Base-by-base conservation (phyloP, 2,797 vertebrate species). In the Cryptoblepharus egeriae region DNA sequence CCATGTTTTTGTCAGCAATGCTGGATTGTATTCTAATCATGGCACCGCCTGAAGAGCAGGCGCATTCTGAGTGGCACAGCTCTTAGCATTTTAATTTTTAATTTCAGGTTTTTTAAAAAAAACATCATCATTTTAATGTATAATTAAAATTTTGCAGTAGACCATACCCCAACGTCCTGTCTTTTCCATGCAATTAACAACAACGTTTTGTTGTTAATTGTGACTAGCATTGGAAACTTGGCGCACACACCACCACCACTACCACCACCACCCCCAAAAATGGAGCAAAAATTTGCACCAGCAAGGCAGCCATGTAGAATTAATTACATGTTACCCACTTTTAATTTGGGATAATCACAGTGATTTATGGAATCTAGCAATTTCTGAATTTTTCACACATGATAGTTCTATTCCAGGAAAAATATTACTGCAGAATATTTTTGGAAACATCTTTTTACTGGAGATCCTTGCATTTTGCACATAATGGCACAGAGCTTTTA, bases 271-370 rank as follows among this genome's bases (percentile, higher is more conserved):
- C 18, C 30, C 35, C 57, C 57, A 35, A 65, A 39, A 55, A 79
- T 18, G 42, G 45, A 37, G 32, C 39, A 57, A 42, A 75, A 81
- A 81, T 75, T 68, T 75, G 37, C 16, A 67, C 22, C 5, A 75
- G 22, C 71, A 79, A 49, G 37, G 22, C 52, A 42, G 61, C 42
- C 28, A 68, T 68, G 45, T 65, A 67, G 63, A 75, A 67, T 75
- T 81, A 81, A 75, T 81, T 81, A 55, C 60, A 67, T 57, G 28
- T 58, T 75, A 81, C 68, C 67, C 49, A 58, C 72, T 37, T 45
- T 75, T 81, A 68, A 65, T 75, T 68, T 58, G 32, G 13, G 63
- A 24, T 58, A 60, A 75, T 81, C 72, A 75, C 16, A 80, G 58
- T 68, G 63, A 57, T 42, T 75, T 71, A 75, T 57, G n/a, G 49